Evolutionary conservation across 2,888 invertebrate species (phyloP).

Genomic region (Homarus gammarus): DNA sequence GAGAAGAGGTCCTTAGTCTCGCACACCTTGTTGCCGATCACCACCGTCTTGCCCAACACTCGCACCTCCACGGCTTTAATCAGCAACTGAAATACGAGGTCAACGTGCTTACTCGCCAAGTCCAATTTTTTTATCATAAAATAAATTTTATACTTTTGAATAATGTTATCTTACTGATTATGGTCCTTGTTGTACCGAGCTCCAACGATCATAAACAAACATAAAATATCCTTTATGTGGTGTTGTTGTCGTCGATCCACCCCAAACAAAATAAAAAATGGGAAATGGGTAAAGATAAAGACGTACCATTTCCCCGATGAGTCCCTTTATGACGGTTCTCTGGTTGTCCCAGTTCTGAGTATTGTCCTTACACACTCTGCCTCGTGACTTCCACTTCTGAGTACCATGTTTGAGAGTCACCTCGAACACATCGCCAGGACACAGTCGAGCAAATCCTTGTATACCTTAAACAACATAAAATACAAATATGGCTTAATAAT

Average conservation of each 20-base stretch:
- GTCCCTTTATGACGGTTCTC: slow-evolving; percentile 79
- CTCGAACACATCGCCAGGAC: slow-evolving; percentile 83
- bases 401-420: slow-evolving; percentile 81
- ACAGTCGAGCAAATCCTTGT: slow-evolving; percentile 82
- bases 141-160: too few relatives aligned
- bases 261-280: too few relatives aligned
- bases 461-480: slow-evolving; percentile 79
- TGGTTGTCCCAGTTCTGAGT: slow-evolving; percentile 81
- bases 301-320: slow-evolving; percentile 80
- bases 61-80: slow-evolving; percentile 81
- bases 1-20: slow-evolving; percentile 82
- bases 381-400: slow-evolving; percentile 83
- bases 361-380: slow-evolving; percentile 81
- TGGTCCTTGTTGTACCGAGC: too few relatives aligned
- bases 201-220: too few relatives aligned
- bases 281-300: too few relatives aligned
- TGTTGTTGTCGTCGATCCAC: too few relatives aligned
- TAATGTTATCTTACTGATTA: too few relatives aligned
- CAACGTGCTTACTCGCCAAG: too few relatives aligned
- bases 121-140: too few relatives aligned
- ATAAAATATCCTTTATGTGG: too few relatives aligned
- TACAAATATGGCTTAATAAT: too few relatives aligned
- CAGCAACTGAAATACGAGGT: slow-evolving; percentile 77
- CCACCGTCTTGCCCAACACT: slow-evolving; percentile 78
- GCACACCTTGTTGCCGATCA: slow-evolving; percentile 82